Base-by-base conservation (phyloP, 2,888 invertebrate genomes). In the Anagyrus pseudococci region DNA sequence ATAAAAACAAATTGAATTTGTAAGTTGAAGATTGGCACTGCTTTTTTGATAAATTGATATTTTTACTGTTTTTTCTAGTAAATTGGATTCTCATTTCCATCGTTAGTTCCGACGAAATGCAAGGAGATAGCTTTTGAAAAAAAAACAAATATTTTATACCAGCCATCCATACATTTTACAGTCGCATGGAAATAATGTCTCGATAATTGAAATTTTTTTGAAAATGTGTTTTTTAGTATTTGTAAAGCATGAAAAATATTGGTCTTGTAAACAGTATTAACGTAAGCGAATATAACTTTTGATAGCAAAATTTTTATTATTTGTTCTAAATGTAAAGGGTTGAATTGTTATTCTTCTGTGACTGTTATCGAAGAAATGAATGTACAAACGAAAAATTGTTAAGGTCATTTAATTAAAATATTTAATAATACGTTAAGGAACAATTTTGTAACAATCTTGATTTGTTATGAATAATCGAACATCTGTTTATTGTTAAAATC, bases 341-440 rank as follows among this genome's bases (percentile, higher is more conserved):
- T 15, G n/a, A 20, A 15, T 40, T 19, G 23, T 8, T 40, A n/a
- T 15, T 44, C 20, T 41, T 23, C 40, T 52, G 23, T 52, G 22
- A 52, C 23, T 52, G 52, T 52, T 52, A 41, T 52, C 15, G 17
- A 20, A n/a, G 29, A 49, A 19, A 52, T 41, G 25, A 10, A 49
- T 58, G 33, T 44, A 33, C 17, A 50, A 33, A 50, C 33, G 29
- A 43, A 50, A 44, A n/a, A 37, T 46, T 46, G 50, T 50, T 52
- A 15, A 33, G 19, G 22, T 13, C 3, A 8, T 17, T 46, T 37
- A 37, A 37, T 4, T 37, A 37, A 13, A 37, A 37, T 2, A 37
- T 8, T 13, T 37, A 37, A n/a, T n/a, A n/a, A n/a, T n/a, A n/a
- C n/a, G n/a, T n/a, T n/a, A n/a, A n/a, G n/a, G n/a, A n/a, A n/a